Conservation (phyloP, 2,797 vertebrate species). For the Bucorvus abyssinicus region DNA sequence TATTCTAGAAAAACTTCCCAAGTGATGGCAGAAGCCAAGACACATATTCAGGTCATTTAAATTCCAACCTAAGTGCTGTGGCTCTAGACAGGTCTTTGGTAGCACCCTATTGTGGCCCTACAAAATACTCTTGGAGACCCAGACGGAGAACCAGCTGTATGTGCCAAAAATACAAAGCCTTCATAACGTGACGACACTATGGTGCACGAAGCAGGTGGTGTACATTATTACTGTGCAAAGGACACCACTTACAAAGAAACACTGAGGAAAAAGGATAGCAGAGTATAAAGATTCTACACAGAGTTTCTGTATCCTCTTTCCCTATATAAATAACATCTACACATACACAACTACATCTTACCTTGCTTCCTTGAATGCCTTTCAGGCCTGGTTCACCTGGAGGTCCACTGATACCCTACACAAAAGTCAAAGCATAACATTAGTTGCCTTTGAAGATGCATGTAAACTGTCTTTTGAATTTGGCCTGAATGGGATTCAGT, state of each 20-base stretch:
- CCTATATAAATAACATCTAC: not conserved
- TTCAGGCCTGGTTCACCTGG: conserved; percentile 82
- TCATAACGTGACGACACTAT: not conserved
- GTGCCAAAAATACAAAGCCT: not conserved
- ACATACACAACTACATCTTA: conserved; percentile 55
- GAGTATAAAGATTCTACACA: not conserved
- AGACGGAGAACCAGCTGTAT: not conserved
- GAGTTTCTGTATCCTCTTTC: not conserved
- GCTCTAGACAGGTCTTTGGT: not conserved
- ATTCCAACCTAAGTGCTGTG: not conserved
- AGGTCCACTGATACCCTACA: conserved; percentile 81
- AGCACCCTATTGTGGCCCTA: not conserved
- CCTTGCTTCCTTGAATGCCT: conserved; percentile 85
- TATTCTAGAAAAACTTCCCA: not conserved
- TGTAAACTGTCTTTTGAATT: not conserved
- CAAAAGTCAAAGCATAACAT: conserved; percentile 39
- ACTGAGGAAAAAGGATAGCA: not conserved
- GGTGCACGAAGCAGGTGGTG: not conserved
- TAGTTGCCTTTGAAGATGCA: not conserved
- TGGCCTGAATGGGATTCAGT: not conserved
- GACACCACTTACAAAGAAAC: not conserved
- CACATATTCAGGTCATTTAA: not conserved
- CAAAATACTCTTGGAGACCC: not conserved
- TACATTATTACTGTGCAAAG: not conserved
- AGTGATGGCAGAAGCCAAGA: not conserved